Evolutionary conservation across 2,113 vertebrate genomes (phyloP).

Genomic region (Sinosuthora webbiana): DNA sequence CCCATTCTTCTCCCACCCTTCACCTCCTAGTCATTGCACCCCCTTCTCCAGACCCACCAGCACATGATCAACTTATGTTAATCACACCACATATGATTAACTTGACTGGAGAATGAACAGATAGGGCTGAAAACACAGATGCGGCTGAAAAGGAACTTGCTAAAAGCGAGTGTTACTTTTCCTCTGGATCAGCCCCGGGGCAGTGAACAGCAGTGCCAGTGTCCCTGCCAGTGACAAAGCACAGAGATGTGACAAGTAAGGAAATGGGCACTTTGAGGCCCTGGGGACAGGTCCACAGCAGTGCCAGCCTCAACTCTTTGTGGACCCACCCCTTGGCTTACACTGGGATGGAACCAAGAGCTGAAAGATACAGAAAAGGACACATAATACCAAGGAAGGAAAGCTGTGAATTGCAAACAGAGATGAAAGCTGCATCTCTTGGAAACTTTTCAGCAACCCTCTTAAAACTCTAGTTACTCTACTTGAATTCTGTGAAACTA

Average conservation of each 20-base stretch:
- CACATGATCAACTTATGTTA: background rate
- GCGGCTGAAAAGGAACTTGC: background rate
- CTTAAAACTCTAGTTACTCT: background rate
- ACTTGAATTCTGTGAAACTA: background rate
- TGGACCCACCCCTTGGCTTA: background rate
- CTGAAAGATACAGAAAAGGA: background rate
- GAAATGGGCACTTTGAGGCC: background rate
- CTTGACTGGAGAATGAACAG: background rate
- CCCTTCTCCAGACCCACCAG: background rate
- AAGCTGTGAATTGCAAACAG: background rate
- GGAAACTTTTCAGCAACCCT: background rate
- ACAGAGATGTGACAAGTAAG: background rate
- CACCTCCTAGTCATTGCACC: background rate
- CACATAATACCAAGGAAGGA: background rate
- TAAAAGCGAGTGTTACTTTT: background rate
- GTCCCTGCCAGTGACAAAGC: background rate
- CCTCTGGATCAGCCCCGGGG: background rate
- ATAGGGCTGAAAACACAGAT: background rate
- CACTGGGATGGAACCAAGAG: background rate
- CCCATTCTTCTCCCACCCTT: background rate
- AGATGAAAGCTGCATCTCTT: background rate
- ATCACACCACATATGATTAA: background rate
- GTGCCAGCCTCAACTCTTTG: background rate
- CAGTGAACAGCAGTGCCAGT: background rate
- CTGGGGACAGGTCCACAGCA: background rate